These are phyloP conservation scores for Sisor rabdophorus DNA, from an alignment of 2,113 vertebrate species.

Conservation along the genomic window DNA sequence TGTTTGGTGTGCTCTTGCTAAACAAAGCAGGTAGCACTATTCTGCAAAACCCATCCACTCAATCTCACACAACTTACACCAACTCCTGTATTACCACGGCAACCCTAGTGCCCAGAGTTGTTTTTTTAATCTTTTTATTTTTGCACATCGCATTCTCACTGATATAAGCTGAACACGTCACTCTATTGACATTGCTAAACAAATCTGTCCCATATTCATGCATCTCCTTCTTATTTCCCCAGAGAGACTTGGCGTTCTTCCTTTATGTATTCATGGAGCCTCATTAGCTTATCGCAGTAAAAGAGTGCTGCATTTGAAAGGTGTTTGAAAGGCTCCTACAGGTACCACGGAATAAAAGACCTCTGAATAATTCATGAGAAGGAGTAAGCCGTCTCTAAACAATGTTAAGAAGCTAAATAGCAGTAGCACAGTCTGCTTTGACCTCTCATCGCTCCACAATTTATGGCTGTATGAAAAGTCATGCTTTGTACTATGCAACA, in stretches of 20 bases:
- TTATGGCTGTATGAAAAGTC: not conserved
- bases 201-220: conserved; percentile 18
- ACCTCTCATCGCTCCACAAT: conserved; percentile 1
- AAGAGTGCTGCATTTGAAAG: not conserved
- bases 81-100: conserved; percentile 86
- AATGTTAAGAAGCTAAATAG: conserved; percentile 17
- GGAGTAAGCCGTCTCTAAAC: conserved; percentile 18
- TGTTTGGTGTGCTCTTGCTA: conserved; percentile 78
- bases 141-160: conserved; percentile 82
- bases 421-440: conserved; percentile 5
- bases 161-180: conserved; percentile 62
- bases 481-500: not conserved
- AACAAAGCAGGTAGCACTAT: conserved; percentile 83
- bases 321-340: conserved; percentile 22
- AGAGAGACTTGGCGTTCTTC: not conserved
- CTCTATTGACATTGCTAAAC: conserved; percentile 8
- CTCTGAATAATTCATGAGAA: conserved; percentile 25
- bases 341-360: conserved; percentile 4
- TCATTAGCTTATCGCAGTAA: conserved; percentile 25
- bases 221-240: conserved; percentile 10
- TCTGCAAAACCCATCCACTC: conserved; percentile 83
- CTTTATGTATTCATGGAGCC: conserved; percentile 4
- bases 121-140: conserved; percentile 66
- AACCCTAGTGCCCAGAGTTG: conserved; percentile 91
- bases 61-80: conserved; percentile 87